Evolutionary conservation across 1,140 invertebrate genomes (phyloP), one percentile per base, ranked within the genome.

Genomic region (Bombus soroeensis): DNA sequence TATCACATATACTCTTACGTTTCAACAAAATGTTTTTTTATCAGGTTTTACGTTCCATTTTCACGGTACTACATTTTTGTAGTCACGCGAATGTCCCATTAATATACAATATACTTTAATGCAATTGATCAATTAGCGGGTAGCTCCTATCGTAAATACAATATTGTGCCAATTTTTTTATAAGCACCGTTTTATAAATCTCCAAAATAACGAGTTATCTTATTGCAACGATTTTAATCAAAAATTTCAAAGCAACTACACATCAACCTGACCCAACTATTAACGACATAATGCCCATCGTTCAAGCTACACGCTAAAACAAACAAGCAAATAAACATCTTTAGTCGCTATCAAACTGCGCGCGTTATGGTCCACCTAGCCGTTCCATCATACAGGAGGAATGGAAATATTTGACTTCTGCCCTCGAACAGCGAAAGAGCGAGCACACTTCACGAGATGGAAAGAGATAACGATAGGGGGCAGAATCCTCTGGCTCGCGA

Each of bases 381-480:
- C 47, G 64, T 32, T 73, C 41, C 77, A 70, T 85, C 76, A 85
- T 53, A 53, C 83, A 64, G 77, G 76, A 78, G 85, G 86, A 92
- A 91, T 91, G 92, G 90, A 91, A 94, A 94, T 94, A 94, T 94
- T 94, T 94, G 93, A 94, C 93, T 93, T 93, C 82, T 94, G 93
- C 92, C 92, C 93, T 90, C 89, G 88, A 87, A 62, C 72, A 43
- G 37, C 34, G 66, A 83, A 68, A 59, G 43, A 59, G 37, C 13
- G 37, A 39, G 75, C 39, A 34, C 18, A 8, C 15, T 13, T 8
- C 25, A 41, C 0, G 28, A 66, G 53, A 34, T 41, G 22, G 37
- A 78, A 12, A 25, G 28, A 66, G 75, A 39, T 66, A 78, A 39
- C 15, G 57, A 78, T 66, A 80, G 64, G 34, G 41, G 41, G 62